Evolutionary conservation across 2,888 invertebrate species (phyloP).

Genomic region (Parnassius mnemosyne): DNA sequence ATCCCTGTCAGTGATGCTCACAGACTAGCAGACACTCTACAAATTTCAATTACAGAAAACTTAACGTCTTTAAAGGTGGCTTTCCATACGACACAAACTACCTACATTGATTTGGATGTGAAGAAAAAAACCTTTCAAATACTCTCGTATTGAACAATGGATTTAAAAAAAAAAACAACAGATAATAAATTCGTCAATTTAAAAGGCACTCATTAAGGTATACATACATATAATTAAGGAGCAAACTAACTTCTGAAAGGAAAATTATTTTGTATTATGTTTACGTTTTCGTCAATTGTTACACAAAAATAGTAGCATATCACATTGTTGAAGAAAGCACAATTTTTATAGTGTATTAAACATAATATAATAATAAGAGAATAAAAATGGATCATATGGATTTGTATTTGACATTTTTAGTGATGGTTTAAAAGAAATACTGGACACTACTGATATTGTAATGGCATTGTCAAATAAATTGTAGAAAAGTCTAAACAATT

Average conservation of each 20-base stretch:
- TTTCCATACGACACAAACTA: not conserved
- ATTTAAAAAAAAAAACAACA: conserved; percentile 5
- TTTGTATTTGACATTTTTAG: too few relatives aligned
- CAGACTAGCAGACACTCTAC: conserved; percentile 76
- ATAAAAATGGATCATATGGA: too few relatives aligned
- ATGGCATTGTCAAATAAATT: conserved; percentile 2
- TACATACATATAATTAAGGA: not conserved
- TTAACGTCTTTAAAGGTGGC: conserved; percentile 25
- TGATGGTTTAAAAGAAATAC: not conserved
- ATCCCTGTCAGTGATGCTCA: conserved; percentile 78
- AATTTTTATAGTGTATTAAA: not conserved
- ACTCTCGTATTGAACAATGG: conserved; percentile 4
- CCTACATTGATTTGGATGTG: conserved; percentile 4
- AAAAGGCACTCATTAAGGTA: conserved; percentile 24
- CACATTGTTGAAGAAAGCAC: conserved; percentile 5
- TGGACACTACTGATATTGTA: not conserved
- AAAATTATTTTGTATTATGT: not conserved
- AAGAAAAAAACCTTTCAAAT: not conserved
- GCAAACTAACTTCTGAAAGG: not conserved
- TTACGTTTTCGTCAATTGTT: not conserved
- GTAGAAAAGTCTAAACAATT: conserved; percentile 10
- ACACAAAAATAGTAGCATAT: not conserved
- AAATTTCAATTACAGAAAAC: conserved; percentile 32
- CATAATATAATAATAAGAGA: too few relatives aligned
- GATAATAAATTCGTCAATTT: conserved; percentile 18